These are phyloP conservation scores for Luperina nickerlii DNA, from an alignment of 2,888 invertebrate species.

Conservation along the genomic window DNA sequence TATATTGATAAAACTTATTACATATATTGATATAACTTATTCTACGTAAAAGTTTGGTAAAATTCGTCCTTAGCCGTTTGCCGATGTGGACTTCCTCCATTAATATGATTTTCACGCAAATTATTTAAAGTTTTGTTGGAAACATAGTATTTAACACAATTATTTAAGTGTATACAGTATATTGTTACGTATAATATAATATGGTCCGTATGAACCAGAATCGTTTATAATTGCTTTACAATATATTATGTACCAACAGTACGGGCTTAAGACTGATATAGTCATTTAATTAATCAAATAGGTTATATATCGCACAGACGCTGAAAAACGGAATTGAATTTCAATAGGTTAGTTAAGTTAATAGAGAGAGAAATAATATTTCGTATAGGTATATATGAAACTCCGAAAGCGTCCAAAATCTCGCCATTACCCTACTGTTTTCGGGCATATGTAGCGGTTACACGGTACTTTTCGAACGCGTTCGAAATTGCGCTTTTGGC, in stretches of 20 bases:
- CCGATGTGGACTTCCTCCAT: background rate
- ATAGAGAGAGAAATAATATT: constrained; percentile 3
- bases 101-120: constrained; percentile 3
- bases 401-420: background rate
- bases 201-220: constrained; percentile 15
- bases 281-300: constrained; percentile 54
- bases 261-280: constrained; percentile 65
- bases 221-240: constrained; percentile 45
- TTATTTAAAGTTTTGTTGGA: constrained; percentile 11
- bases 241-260: constrained; percentile 40
- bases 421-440: too few species aligned
- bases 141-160: constrained; percentile 1
- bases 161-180: constrained; percentile 17
- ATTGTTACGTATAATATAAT: background rate
- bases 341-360: constrained; percentile 25
- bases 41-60: too few species aligned
- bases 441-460: too few species aligned
- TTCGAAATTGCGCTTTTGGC: background rate
- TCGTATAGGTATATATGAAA: constrained; percentile 16
- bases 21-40: too few species aligned
- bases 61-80: too few species aligned
- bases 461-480: background rate
- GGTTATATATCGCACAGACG: constrained; percentile 44
- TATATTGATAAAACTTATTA: too few species aligned
- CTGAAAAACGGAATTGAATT: constrained; percentile 60